Evolutionary conservation across 2,113 vertebrate species (phyloP).

Genomic region (Neodon shergylaensis): DNA sequence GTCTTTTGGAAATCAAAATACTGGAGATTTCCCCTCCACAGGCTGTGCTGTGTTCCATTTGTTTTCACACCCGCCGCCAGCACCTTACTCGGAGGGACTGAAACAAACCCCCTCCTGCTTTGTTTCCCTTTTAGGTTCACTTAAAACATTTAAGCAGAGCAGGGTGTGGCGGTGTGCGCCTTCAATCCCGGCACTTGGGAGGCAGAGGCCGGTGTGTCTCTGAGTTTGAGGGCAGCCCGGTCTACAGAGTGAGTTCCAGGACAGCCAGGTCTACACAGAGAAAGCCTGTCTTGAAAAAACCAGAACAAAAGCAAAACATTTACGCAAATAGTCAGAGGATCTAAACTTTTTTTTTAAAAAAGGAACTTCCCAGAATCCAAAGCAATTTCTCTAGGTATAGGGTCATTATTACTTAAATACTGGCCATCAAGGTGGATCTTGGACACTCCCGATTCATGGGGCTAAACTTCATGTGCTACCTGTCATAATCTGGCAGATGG

Average conservation of each 20-base stretch:
- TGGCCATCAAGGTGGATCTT: background rate
- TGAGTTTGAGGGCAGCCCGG: background rate
- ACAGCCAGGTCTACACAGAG: background rate
- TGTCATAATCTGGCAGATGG: background rate
- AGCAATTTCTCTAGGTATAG: background rate
- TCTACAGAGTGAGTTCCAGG: background rate
- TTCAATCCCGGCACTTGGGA: background rate
- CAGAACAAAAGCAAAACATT: background rate
- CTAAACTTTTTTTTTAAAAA: background rate
- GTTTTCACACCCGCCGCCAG: background rate
- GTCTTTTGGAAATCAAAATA: slow-evolving; percentile 62
- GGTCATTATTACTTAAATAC: background rate
- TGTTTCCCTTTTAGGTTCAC: background rate
- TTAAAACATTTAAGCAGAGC: background rate
- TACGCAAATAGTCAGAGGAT: background rate
- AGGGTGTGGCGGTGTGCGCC: background rate
- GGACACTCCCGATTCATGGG: background rate
- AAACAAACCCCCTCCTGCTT: background rate
- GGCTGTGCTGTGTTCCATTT: slow-evolving; percentile 19
- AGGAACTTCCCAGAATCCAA: background rate
- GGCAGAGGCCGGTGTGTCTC: background rate
- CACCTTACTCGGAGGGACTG: background rate
- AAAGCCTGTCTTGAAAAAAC: background rate
- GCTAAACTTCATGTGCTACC: background rate
- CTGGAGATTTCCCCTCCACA: slow-evolving; percentile 22